phyloP scores from a whole-genome alignment of 2,797 vertebrate genomes.

The Notoglanidium macrostoma region DNA sequence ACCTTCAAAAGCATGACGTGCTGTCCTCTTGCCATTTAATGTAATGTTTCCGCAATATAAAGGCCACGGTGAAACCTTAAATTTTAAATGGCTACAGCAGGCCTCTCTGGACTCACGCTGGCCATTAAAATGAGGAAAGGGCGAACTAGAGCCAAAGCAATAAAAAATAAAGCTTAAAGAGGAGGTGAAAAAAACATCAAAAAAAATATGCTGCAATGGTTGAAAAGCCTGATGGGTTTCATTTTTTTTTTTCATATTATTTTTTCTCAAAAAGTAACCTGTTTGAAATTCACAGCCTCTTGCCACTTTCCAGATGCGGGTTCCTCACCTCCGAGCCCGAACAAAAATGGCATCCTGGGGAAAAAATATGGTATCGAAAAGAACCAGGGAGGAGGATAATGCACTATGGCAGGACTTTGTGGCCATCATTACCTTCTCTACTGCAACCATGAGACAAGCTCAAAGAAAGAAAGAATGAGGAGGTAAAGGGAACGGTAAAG shows the following conservation, averaged over 20 bases:
- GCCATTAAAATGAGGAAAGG: constrained; percentile 80
- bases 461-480: background rate
- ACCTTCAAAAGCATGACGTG: constrained; percentile 67
- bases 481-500: background rate
- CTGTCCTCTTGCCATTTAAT: constrained; percentile 75
- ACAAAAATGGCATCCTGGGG: constrained; percentile 22
- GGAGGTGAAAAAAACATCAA: constrained; percentile 73
- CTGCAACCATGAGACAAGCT: constrained; percentile 55
- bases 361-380: constrained; percentile 39
- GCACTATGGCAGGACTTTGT: constrained; percentile 55
- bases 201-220: constrained; percentile 80
- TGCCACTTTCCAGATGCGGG: constrained; percentile 80
- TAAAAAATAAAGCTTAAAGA: constrained; percentile 71
- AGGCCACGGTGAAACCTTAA: constrained; percentile 70
- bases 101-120: constrained; percentile 73
- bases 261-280: constrained; percentile 76
- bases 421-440: constrained; percentile 68
- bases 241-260: constrained; percentile 29
- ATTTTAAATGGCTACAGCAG: constrained; percentile 77
- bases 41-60: constrained; percentile 84
- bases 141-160: constrained; percentile 73
- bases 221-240: constrained; percentile 66
- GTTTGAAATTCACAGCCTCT: constrained; percentile 66
- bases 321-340: constrained; percentile 63
- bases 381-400: constrained; percentile 43